phyloP scores from a whole-genome alignment of 2,113 vertebrate species.

The Neolamprologus longior region DNA sequence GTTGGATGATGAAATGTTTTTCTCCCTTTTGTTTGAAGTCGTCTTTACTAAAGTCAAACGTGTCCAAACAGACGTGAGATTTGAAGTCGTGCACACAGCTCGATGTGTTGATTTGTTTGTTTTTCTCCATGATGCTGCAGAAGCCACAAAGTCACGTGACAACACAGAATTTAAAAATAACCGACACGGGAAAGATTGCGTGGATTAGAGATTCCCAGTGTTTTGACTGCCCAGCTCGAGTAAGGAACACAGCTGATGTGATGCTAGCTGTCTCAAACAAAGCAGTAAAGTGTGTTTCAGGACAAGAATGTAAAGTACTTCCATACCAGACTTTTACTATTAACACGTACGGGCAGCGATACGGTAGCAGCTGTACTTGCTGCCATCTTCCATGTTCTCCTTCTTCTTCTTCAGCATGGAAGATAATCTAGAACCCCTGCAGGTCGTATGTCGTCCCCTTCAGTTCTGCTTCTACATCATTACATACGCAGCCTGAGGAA shows the following conservation, averaged over 20 bases:
- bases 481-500: not conserved
- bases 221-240: not conserved
- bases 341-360: not conserved
- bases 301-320: not conserved
- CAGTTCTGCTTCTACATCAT: not conserved
- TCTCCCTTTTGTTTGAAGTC: not conserved
- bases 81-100: not conserved
- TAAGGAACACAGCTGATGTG: not conserved
- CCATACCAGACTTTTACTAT: not conserved
- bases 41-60: not conserved
- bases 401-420: not conserved
- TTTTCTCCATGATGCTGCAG: not conserved
- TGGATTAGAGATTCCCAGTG: not conserved
- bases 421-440: rapidly evolving
- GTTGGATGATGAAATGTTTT: not conserved
- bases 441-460: not conserved
- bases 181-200: rapidly evolving
- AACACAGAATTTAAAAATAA: not conserved
- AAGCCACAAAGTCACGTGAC: not conserved
- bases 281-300: not conserved
- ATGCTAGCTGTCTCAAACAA: not conserved
- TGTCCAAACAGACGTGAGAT: not conserved
- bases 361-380: not conserved
- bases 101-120: not conserved
- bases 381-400: not conserved